Percentiles rank a stretch among this genome's conserved stretches.
Conservation (phyloP, 2,888 invertebrate genomes). For the Microchrysa polita region DNA sequence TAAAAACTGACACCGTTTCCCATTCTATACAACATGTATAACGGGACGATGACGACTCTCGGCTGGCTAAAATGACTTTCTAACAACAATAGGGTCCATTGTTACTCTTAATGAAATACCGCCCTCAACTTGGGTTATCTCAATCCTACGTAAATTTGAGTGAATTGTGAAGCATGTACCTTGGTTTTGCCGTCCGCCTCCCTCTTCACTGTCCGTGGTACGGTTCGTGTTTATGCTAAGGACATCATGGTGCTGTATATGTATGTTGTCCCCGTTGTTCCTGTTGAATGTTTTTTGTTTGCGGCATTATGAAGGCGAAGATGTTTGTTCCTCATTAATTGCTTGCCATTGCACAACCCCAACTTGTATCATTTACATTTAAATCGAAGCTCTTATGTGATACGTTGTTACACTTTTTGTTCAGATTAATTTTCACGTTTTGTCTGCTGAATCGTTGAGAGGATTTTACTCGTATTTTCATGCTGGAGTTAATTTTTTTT, state of each 20-base stretch:
- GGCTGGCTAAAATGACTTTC: slow-evolving; percentile 35
- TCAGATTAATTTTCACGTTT: slow-evolving; percentile 13
- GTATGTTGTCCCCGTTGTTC: slow-evolving; percentile 36
- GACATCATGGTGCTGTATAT: slow-evolving; percentile 19
- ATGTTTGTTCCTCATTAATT: slow-evolving; percentile 39
- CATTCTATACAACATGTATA: slow-evolving; percentile 21
- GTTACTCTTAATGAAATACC: slow-evolving; percentile 43
- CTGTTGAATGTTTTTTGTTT: slow-evolving; percentile 42
- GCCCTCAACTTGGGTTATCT: slow-evolving; percentile 43
- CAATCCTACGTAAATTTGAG: slow-evolving; percentile 34
- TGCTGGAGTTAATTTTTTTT: not conserved
- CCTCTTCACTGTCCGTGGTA: not conserved
- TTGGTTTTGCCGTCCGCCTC: not conserved
- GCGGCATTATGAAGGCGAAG: slow-evolving; percentile 20
- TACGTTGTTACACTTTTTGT: slow-evolving; percentile 15
- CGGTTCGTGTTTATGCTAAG: slow-evolving; percentile 36
- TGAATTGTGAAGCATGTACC: slow-evolving; percentile 26
- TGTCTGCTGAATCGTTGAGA: not conserved
- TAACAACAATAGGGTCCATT: slow-evolving; percentile 38
- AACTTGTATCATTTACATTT: slow-evolving; percentile 27
- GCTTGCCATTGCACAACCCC: slow-evolving; percentile 29
- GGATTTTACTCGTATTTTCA: too few relatives aligned
- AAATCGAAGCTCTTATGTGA: slow-evolving; percentile 24
- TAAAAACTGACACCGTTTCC: slow-evolving; percentile 37
- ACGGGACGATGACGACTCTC: not conserved